Evolutionary conservation across 2,797 vertebrate genomes (phyloP), one percentile per base, ranked within the genome.

Genomic region (Gephyroberyx darwinii): DNA sequence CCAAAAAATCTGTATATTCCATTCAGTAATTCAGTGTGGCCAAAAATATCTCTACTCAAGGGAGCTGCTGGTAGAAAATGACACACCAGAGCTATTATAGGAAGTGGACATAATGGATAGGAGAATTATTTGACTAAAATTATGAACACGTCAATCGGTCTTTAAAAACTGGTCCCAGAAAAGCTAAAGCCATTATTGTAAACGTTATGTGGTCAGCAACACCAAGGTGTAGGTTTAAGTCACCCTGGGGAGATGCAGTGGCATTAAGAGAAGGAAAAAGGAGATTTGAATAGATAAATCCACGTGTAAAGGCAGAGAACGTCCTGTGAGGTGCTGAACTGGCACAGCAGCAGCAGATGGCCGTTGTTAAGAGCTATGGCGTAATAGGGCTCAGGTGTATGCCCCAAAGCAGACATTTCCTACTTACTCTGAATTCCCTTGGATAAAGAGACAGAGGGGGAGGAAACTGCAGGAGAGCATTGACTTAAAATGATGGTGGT

Each of bases 341-440:
- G 75, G 78, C 68, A 60, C 69, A 60, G 74, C 69, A 80, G 87
- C 71, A 81, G 84, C 90, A 92, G 91, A 92, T 92, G 91, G 92
- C 81, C 5, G 67, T 69, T 82, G 77, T 90, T 88, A 76, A 69
- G 86, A 84, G 84, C 80, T 80, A 80, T 84, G 81, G 76, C 33
- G 50, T 86, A 82, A 89, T 67, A 83, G 89, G 90, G 89, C 90
- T 93, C 93, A 92, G 91, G 92, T 93, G 92, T 82, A 84, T 54
- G 84, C 60, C 88, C 81, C 75, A 69, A 59, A 89, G 90, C 89
- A 78, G 77, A 83, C 65, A 59, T 58, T 75, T 81, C 82, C 57
- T 64, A 52, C 74, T 35, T 33, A 70, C 75, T 79, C 74, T 65
- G 73, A 82, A 79, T 73, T 75, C 80, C 65, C 67, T 60, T 39